phyloP scores from a whole-genome alignment of 2,113 vertebrate species.

The Myrmophylax atrothorax region DNA sequence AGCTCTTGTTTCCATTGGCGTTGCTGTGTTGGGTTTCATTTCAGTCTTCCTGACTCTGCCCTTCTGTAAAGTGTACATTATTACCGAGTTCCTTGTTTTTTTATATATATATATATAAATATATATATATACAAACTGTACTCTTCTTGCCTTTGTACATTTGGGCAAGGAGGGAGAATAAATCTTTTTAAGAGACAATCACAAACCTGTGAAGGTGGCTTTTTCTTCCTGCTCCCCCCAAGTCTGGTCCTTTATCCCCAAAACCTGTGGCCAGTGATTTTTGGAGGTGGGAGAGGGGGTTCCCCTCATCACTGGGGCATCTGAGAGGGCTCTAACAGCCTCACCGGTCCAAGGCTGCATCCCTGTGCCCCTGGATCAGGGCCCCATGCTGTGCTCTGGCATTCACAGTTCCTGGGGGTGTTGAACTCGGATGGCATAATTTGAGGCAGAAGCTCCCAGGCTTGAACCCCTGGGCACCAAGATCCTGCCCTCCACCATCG shows the following conservation, averaged over 20 bases:
- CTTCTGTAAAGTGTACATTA: conserved; percentile 94
- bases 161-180: conserved; percentile 93
- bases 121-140: conserved; percentile 87
- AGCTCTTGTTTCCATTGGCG: conserved; percentile 81
- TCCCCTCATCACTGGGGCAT: accelerated
- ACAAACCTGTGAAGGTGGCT: conserved; percentile 80
- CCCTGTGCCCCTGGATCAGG: accelerated
- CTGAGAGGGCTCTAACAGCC: background rate
- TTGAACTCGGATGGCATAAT: background rate
- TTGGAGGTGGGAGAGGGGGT: background rate
- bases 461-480: background rate
- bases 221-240: conserved; percentile 64
- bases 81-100: conserved; percentile 94
- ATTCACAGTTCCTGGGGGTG: accelerated
- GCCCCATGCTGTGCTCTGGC: background rate
- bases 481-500: background rate
- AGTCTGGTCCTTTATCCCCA: background rate
- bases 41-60: conserved; percentile 81
- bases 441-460: background rate
- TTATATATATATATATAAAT: conserved; percentile 76
- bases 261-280: background rate
- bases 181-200: conserved; percentile 99
- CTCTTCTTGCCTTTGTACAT: conserved; percentile 94
- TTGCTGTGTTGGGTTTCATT: conserved; percentile 87
- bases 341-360: accelerated